Evolutionary conservation across 2,888 invertebrate species (phyloP).

Genomic region (Halictus quadricinctus): DNA sequence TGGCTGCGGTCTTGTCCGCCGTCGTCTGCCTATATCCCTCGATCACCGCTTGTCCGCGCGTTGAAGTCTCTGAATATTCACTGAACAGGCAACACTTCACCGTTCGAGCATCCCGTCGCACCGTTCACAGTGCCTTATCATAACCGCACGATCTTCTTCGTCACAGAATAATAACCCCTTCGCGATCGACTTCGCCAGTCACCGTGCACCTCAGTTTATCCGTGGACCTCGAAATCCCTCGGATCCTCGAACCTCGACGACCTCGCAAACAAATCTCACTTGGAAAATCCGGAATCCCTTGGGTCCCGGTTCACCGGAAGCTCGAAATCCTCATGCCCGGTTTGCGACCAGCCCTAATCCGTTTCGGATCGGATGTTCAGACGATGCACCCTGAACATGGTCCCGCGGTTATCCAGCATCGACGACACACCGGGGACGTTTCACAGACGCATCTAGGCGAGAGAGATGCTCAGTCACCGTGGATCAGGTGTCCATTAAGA

Average conservation of each 20-base stretch:
- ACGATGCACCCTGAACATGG: not conserved
- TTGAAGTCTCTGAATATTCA: constrained; percentile 76
- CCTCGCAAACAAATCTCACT: not conserved
- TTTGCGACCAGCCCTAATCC: not conserved
- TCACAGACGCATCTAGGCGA: constrained; percentile 43
- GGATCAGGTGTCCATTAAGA: constrained; percentile 70
- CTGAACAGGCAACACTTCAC: constrained; percentile 75
- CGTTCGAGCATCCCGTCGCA: constrained; percentile 63
- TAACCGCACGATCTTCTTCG: constrained; percentile 55
- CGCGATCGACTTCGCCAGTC: not conserved
- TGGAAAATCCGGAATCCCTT: not conserved
- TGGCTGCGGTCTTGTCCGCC: constrained; percentile 61
- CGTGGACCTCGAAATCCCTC: not conserved
- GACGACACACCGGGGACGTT: constrained; percentile 33
- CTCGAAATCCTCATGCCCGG: not conserved
- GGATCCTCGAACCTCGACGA: not conserved
- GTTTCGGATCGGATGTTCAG: not conserved
- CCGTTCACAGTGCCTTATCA: constrained; percentile 63
- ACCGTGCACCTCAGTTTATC: not conserved
- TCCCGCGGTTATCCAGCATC: not conserved
- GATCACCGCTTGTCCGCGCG: constrained; percentile 69
- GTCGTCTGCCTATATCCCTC: constrained; percentile 69
- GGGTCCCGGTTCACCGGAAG: not conserved
- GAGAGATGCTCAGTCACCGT: constrained; percentile 65
- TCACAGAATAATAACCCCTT: constrained; percentile 48